A percentile compares a stretch with the other conserved stretches of the same genome.
phyloP scores from a whole-genome alignment of 2,113 vertebrate species.

The Tragelaphus strepsiceros region DNA sequence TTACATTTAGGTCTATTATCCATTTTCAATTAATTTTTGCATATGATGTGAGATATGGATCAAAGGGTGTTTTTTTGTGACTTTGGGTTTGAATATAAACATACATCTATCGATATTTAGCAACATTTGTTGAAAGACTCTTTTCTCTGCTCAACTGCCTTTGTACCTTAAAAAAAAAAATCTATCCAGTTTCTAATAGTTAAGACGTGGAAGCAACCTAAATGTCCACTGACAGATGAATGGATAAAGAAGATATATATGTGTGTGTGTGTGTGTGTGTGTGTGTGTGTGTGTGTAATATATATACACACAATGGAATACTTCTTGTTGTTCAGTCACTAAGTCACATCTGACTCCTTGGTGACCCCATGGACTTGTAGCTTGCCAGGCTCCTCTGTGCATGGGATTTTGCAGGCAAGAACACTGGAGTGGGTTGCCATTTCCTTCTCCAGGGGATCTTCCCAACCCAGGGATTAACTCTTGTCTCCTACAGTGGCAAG shows the following conservation, averaged over 20 bases:
- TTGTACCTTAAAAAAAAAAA: background rate
- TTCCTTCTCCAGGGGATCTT: background rate
- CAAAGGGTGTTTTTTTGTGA: background rate
- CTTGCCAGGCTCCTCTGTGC: background rate
- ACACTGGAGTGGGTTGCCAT: background rate
- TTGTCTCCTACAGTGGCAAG: background rate
- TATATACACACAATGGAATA: background rate
- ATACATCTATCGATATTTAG: background rate
- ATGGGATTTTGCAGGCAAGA: background rate
- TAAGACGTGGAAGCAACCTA: background rate
- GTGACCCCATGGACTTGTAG: background rate
- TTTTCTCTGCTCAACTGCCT: background rate
- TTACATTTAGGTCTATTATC: background rate
- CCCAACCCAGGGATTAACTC: background rate
- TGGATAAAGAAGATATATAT: background rate
- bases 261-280: too few relatives aligned
- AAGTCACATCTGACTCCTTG: background rate
- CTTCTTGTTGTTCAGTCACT: background rate
- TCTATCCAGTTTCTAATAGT: background rate
- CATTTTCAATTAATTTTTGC: background rate
- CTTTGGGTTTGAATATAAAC: background rate
- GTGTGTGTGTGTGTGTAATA: rapidly evolving
- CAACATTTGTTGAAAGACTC: background rate
- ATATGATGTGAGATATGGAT: background rate
- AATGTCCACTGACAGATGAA: background rate